These are phyloP conservation scores for Indicator maculatus DNA, from an alignment of 2,113 vertebrate species.

Conservation along the genomic window DNA sequence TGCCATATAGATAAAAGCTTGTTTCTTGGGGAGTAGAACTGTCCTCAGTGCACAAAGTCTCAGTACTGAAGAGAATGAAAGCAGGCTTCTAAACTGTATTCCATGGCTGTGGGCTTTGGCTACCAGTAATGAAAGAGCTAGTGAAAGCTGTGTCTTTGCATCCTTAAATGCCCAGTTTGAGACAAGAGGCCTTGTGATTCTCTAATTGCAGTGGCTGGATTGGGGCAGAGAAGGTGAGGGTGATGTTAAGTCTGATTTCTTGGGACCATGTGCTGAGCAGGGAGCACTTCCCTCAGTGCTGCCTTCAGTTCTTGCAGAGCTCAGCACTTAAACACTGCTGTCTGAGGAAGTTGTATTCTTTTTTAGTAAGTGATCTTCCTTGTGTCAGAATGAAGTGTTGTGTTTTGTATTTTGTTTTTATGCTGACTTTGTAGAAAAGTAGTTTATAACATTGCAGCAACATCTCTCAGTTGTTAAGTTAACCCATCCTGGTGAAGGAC, in stretches of 20 bases:
- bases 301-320: background rate
- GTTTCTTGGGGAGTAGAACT: background rate
- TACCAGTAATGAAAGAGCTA: background rate
- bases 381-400: background rate
- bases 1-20: background rate
- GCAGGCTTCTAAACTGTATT: background rate
- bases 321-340: background rate
- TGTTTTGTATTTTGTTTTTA: background rate
- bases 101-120: background rate
- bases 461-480: background rate
- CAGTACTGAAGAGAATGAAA: background rate
- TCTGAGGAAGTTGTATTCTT: background rate
- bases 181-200: background rate
- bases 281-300: background rate
- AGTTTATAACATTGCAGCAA: background rate
- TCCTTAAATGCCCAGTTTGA: background rate
- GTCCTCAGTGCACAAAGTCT: background rate
- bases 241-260: background rate
- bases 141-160: background rate
- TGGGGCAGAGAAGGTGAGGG: background rate
- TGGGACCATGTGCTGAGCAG: background rate
- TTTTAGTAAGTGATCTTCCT: background rate
- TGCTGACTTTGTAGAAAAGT: background rate
- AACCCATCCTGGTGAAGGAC: rapidly evolving
- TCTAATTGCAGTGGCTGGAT: background rate